Evolutionary conservation across 2,888 invertebrate species (phyloP), one percentile per base, ranked within the genome.

Genomic region (Hymenopus coronatus): DNA sequence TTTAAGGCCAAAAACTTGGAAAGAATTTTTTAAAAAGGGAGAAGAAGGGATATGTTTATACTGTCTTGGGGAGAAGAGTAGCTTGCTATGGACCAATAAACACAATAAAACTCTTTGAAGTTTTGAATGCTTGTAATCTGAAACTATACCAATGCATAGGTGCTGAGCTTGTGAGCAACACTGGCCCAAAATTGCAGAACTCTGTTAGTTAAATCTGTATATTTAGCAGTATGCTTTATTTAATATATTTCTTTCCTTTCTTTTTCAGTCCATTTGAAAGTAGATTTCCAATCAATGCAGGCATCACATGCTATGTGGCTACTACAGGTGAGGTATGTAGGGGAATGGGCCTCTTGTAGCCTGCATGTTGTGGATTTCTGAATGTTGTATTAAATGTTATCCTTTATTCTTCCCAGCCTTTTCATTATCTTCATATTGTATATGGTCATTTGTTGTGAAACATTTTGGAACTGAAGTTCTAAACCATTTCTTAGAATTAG

Each of bases 221-320:
- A 14, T 20, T 70, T 70, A 25, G 15, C 20, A 54, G 54, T 70
- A 6, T 70, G 3, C 54, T 83, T 83, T 28, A 83, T 28, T 28
- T 12, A 83, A 20, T 8, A 28, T 83, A 33, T 84, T 15, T 28
- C 54, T 28, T 33, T 84, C 12, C 33, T 82, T 87, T 28, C 81
- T 85, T 83, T 94, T 94, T 91, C 93, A 96, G 96, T 93, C 98
- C 98, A 87, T 97, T 97, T 93, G 98, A 98, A 93, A 97, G 97
- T 92, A 95, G 98, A 91, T 98, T 98, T 94, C 98, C 98, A 82
- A 98, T 98, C 92, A 98, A 98, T 93, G 96, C 98, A 91, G 98
- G 98, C 90, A 98, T 99, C 92, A 98, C 98, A 40, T 98, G 98
- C 89, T 97, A 98, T 94, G 98, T 98, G 87, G 98, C 98, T 88